Conservation (phyloP, 2,888 invertebrate genomes). For the Acronicta aceris region DNA sequence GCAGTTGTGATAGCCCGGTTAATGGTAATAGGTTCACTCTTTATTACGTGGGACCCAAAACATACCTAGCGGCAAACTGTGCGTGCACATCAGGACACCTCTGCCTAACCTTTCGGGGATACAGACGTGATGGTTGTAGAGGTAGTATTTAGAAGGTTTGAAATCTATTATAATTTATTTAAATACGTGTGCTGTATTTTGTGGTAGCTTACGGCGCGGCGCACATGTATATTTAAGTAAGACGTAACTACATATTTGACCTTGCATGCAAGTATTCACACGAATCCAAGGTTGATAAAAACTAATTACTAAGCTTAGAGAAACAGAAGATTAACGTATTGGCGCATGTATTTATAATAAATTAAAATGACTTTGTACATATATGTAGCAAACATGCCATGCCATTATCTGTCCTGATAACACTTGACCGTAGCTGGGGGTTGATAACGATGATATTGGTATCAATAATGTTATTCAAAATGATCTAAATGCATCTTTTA, state of each 20-base stretch:
- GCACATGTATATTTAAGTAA: conserved; percentile 4
- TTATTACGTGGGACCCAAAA: too few relatives aligned
- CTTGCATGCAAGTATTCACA: conserved; percentile 43
- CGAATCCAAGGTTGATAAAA: conserved; percentile 22
- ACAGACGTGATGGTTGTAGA: too few relatives aligned
- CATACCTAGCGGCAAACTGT: too few relatives aligned
- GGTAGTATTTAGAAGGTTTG: too few relatives aligned
- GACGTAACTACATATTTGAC: conserved; percentile 23
- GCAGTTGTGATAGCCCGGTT: too few relatives aligned
- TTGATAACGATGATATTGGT: conserved; percentile 19
- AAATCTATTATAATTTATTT: conserved; percentile 1
- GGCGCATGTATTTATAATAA: conserved; percentile 35
- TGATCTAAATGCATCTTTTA: conserved; percentile 3
- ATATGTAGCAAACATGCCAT: conserved; percentile 57
- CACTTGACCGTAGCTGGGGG: conserved; percentile 64
- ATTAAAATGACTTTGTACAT: conserved; percentile 26
- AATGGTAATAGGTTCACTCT: too few relatives aligned
- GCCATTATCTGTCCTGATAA: conserved; percentile 67
- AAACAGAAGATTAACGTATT: conserved; percentile 36
- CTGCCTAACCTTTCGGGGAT: too few relatives aligned
- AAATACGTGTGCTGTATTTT: neutral
- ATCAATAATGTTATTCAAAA: conserved; percentile 11
- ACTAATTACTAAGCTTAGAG: conserved; percentile 32
- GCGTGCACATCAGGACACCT: too few relatives aligned
- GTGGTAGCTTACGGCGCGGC: neutral